Percentiles rank a stretch among this genome's conserved stretches.
Evolutionary conservation across 1,140 invertebrate species (phyloP).

Genomic region (Portunus trituberculatus): DNA sequence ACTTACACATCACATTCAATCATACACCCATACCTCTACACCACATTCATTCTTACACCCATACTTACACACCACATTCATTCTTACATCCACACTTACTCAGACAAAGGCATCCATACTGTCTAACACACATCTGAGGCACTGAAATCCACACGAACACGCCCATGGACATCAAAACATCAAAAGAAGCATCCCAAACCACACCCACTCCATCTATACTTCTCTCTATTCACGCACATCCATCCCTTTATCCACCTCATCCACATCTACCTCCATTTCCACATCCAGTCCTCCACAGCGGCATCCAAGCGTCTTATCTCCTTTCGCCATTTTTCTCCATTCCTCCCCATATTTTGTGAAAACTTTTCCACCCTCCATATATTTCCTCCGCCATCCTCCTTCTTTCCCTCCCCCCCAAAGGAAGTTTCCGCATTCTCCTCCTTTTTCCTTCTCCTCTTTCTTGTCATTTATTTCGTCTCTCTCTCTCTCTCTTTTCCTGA

Average conservation of each 20-base stretch:
- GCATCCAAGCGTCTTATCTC: background rate
- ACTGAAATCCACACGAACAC: too few relatives aligned
- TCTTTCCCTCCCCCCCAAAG: too few relatives aligned
- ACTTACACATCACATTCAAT: too few relatives aligned
- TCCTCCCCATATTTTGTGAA: constrained; percentile 3
- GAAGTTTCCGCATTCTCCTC: background rate
- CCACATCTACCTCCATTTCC: background rate
- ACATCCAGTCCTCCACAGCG: background rate
- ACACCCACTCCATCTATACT: background rate
- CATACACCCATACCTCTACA: too few relatives aligned
- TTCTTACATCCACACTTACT: too few relatives aligned
- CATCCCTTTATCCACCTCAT: too few relatives aligned
- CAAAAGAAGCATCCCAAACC: background rate
- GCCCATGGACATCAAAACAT: too few relatives aligned
- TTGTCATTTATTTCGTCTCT: background rate
- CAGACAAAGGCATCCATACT: too few relatives aligned
- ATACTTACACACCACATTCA: constrained; percentile 28
- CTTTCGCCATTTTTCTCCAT: background rate
- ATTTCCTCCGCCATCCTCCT: background rate
- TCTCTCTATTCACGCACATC: too few relatives aligned
- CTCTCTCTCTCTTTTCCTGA: background rate
- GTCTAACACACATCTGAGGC: too few relatives aligned
- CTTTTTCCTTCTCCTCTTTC: background rate
- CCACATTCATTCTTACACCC: background rate
- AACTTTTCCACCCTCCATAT: constrained; percentile 11